phyloP scores from a whole-genome alignment of 2,888 invertebrate species.

The Parascotia fuliginaria region DNA sequence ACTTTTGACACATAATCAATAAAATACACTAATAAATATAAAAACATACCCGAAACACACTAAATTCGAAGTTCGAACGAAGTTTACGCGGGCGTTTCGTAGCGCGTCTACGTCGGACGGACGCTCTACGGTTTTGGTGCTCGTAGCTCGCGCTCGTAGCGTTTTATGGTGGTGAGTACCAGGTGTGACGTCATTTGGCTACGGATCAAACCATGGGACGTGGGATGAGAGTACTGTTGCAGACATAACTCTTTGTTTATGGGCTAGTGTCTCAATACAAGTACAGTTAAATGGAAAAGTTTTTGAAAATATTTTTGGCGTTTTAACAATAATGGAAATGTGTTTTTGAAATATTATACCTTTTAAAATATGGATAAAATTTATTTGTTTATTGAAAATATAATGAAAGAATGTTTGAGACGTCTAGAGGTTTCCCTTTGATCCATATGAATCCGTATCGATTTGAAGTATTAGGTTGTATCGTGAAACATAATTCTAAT shows the following conservation, averaged over 20 bases:
- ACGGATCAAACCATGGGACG: constrained; percentile 62
- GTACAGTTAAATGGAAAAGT: constrained; percentile 25
- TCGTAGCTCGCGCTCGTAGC: constrained; percentile 61
- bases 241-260: constrained; percentile 37
- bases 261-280: constrained; percentile 1
- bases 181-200: constrained; percentile 74
- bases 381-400: too few species aligned
- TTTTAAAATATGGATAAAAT: too few species aligned
- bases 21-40: constrained; percentile 22
- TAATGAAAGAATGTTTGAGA: too few species aligned
- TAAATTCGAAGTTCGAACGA: constrained; percentile 32
- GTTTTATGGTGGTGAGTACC: constrained; percentile 56
- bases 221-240: constrained; percentile 65
- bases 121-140: constrained; percentile 68
- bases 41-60: constrained; percentile 38
- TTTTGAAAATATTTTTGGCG: background rate
- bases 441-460: too few species aligned
- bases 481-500: too few species aligned
- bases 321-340: background rate
- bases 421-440: too few species aligned
- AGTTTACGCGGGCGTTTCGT: constrained; percentile 56
- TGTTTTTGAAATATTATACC: background rate
- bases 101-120: constrained; percentile 77
- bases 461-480: too few species aligned
- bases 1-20: constrained; percentile 4